Base-by-base conservation (phyloP, 1,140 invertebrate genomes). In the Drosophila arawakana region DNA sequence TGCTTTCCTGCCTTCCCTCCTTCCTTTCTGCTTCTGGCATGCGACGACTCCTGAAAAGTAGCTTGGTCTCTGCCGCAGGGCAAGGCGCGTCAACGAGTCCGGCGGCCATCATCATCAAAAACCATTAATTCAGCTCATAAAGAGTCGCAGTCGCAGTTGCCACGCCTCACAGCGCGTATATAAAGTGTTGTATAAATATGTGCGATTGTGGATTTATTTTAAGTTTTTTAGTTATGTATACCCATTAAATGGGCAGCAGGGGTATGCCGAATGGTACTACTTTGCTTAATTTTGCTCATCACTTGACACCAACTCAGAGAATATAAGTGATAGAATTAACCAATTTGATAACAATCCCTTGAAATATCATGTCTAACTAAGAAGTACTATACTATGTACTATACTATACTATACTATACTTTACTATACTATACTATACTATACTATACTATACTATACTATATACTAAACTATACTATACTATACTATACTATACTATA, bases 101-200 rank as follows among this genome's bases (percentile, higher is more conserved):
- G 60, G 57, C 76, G 69, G 61, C 80, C 69, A 79, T 71, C 81
- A 81, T 77, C 81, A 81, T 74, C 81, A 78, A 71, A 86, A 86
- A 76, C 82, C 82, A 85, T 85, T 85, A 85, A 85, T 85, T 85
- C 71, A 69, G 78, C 68, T 85, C 81, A 85, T 86, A 85, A 86
- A 86, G 43, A 41, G 52, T 18, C 41, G 9, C 15, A 41, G 11
- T 35, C 34, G 25, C 7, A 15, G n/a, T 65, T 69, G 79, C 75
- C 81, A 84, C 69, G 69, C 69, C 69, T 65, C 30, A 25, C 37
- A 37, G 30, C 7, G 62, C 47, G 67, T 72, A 60, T 67, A 37
- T 46, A 30, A 43, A 43, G 0, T 52, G 39, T 43, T 13, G 2
- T 30, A 50, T 39, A 39, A 44, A 11, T 25, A 30, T 58, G 30